phyloP scores from a whole-genome alignment of 2,888 invertebrate species.

The Hyppa rectilinea region DNA sequence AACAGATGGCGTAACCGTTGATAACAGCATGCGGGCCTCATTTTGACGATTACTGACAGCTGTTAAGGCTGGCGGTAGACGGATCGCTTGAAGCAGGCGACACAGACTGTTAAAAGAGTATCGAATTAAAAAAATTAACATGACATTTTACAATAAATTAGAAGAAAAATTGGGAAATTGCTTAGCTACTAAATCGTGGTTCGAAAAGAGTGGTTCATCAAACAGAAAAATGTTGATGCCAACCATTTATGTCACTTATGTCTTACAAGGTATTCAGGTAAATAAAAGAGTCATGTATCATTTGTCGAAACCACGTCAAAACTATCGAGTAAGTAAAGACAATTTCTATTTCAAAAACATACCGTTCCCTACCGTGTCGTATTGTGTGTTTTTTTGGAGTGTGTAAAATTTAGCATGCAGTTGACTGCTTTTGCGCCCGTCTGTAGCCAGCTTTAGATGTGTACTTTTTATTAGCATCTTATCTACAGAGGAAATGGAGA shows the following conservation, averaged over 20 bases:
- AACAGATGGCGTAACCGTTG: constrained; percentile 64
- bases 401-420: not conserved
- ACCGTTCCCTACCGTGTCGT: too few species aligned
- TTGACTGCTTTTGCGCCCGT: constrained; percentile 1
- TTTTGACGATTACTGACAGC: constrained; percentile 58
- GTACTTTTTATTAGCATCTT: constrained; percentile 47
- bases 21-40: constrained; percentile 64
- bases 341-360: not conserved
- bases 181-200: not conserved
- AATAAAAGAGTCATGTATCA: not conserved
- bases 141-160: not conserved
- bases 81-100: constrained; percentile 3
- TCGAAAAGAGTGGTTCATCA: not conserved
- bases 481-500: constrained; percentile 57
- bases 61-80: constrained; percentile 39
- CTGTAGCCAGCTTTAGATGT: constrained; percentile 14
- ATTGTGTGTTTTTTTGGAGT: too few species aligned
- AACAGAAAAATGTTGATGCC: not conserved
- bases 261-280: not conserved
- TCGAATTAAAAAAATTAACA: not conserved
- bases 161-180: not conserved
- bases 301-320: constrained; percentile 1
- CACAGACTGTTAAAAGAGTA: not conserved
- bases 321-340: constrained; percentile 5
- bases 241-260: not conserved